Conservation (phyloP, 2,113 vertebrate species). For the Hemiscyllium ocellatum region DNA sequence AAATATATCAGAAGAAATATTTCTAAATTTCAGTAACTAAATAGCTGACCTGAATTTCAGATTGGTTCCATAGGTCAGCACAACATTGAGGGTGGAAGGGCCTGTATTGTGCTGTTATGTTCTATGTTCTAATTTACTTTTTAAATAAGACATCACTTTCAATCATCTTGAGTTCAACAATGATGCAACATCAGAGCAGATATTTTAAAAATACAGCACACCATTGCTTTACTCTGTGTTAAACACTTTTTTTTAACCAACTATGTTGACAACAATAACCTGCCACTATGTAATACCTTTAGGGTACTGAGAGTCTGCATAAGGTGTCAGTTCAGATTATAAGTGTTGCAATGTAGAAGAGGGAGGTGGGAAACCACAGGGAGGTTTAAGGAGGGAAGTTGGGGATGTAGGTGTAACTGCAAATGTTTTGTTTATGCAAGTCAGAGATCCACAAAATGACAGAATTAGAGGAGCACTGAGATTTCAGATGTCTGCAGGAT, state of each 20-base stretch:
- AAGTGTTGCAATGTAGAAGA: not conserved
- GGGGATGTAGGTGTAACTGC: not conserved
- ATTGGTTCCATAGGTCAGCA: too few relatives aligned
- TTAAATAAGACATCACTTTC: not conserved
- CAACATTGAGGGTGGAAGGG: too few relatives aligned
- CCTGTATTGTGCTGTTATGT: too few relatives aligned
- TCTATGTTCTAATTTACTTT: not conserved
- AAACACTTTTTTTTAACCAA: not conserved
- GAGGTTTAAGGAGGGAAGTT: not conserved
- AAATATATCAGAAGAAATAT: not conserved
- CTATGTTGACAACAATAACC: not conserved
- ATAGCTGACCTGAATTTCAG: too few relatives aligned
- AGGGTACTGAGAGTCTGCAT: not conserved
- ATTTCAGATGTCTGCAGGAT: not conserved
- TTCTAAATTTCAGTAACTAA: not conserved
- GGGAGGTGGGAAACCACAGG: not conserved
- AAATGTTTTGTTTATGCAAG: not conserved
- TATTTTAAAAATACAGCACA: not conserved
- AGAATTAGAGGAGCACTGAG: not conserved
- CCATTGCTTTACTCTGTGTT: not conserved
- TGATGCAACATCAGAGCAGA: not conserved
- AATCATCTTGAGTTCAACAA: too few relatives aligned
- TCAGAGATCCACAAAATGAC: not conserved
- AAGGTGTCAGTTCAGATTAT: too few relatives aligned
- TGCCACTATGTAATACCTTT: not conserved